Evolutionary conservation across 2,797 vertebrate species (phyloP).

Genomic region (Pelobates cultripes): DNA sequence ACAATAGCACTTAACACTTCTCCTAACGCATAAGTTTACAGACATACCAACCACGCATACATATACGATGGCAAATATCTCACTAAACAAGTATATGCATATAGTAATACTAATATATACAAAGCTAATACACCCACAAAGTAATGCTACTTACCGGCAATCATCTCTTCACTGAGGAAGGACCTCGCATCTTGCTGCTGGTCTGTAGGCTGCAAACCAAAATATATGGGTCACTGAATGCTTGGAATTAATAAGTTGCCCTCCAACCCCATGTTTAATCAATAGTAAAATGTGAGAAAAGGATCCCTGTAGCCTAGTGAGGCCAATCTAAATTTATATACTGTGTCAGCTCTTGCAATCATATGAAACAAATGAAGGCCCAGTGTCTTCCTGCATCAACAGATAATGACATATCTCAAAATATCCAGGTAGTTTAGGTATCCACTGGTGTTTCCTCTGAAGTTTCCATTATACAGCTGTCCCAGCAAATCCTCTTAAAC

Average conservation of each 20-base stretch:
- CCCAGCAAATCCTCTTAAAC: constrained; percentile 1
- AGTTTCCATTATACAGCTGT: background rate
- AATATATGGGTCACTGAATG: constrained; percentile 27
- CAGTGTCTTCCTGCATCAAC: background rate
- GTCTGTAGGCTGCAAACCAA: constrained; percentile 84
- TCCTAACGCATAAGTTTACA: too few relatives aligned
- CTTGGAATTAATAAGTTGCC: background rate
- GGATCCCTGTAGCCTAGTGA: background rate
- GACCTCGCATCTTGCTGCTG: constrained; percentile 93
- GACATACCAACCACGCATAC: too few relatives aligned
- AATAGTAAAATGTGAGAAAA: background rate
- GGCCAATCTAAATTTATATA: background rate
- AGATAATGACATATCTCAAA: background rate
- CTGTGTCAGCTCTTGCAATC: background rate
- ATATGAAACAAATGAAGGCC: background rate
- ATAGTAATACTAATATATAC: too few relatives aligned
- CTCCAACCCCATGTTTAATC: background rate
- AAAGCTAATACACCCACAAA: background rate
- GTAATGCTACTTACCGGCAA: constrained; percentile 78
- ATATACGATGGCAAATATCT: too few relatives aligned
- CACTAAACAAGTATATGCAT: too few relatives aligned
- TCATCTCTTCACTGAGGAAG: constrained; percentile 97
- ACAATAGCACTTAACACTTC: too few relatives aligned
- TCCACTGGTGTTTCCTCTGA: constrained; percentile 17
- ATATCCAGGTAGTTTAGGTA: constrained; percentile 10